A percentile compares a stretch with the other conserved stretches of the same genome.
Conservation (phyloP, 2,113 vertebrate genomes). For the Megaceryle torquata region DNA sequence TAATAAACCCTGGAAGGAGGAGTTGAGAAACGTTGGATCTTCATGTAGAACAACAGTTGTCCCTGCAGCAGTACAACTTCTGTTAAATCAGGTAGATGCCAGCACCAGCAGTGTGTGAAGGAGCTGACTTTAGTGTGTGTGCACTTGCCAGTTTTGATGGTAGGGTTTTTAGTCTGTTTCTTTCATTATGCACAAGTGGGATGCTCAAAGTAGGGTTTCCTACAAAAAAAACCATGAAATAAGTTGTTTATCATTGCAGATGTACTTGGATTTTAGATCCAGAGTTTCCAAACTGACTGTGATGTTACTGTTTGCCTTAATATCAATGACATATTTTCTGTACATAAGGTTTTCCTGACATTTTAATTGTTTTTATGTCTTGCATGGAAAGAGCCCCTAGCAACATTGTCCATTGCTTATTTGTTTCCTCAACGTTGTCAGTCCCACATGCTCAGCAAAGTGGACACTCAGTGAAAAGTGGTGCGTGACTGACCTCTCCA, state of each 20-base stretch:
- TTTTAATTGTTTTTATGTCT: neutral
- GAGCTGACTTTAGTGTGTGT: slow-evolving; percentile 31
- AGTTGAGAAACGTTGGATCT: slow-evolving; percentile 77
- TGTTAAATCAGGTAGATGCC: slow-evolving; percentile 68
- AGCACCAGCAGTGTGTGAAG: slow-evolving; percentile 21
- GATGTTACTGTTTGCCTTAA: neutral
- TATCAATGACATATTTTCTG: neutral
- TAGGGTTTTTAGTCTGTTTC: neutral
- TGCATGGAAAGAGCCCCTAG: neutral
- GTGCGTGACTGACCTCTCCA: neutral
- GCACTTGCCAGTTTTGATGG: neutral
- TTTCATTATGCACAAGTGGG: neutral
- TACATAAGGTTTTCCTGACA: neutral
- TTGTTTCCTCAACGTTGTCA: neutral
- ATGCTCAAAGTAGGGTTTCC: neutral
- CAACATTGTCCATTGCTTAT: accelerated
- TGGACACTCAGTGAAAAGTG: neutral
- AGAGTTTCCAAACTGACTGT: neutral
- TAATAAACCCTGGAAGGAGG: slow-evolving; percentile 59
- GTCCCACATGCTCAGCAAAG: neutral
- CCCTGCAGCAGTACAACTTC: slow-evolving; percentile 62
- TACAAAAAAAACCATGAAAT: neutral
- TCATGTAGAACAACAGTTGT: slow-evolving; percentile 78
- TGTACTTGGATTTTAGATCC: neutral
- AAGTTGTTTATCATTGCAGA: neutral